Percentiles rank a stretch among this genome's conserved stretches.
phyloP scores from a whole-genome alignment of 2,113 vertebrate species.

The Zootoca vivipara region DNA sequence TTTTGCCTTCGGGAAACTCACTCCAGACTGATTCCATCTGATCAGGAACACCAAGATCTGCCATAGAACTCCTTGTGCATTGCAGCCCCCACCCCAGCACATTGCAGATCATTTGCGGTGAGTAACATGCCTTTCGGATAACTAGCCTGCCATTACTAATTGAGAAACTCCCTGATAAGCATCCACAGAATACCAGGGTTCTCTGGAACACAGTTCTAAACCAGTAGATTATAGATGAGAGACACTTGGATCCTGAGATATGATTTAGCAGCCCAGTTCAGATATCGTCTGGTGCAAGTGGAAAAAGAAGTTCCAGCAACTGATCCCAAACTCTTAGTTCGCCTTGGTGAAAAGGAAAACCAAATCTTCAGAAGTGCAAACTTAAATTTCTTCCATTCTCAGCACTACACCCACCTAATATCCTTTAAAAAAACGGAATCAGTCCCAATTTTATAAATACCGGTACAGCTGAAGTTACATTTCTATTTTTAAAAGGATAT shows the following conservation, averaged over 20 bases:
- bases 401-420: not conserved
- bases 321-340: not conserved
- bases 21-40: not conserved
- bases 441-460: conserved; percentile 50
- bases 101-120: not conserved
- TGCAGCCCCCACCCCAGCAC: not conserved
- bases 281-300: not conserved
- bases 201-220: not conserved
- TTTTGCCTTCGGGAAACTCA: not conserved
- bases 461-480: conserved; percentile 22
- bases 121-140: not conserved
- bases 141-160: not conserved
- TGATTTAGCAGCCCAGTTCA: not conserved
- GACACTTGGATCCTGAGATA: not conserved
- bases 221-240: not conserved
- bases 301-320: not conserved
- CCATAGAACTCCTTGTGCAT: not conserved
- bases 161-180: not conserved
- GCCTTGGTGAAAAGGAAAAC: conserved; percentile 50
- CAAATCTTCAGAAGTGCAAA: conserved; percentile 59
- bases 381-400: conserved; percentile 42
- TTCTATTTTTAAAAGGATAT: conserved; percentile 60
- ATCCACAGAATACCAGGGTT: not conserved
- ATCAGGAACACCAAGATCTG: not conserved
- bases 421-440: conserved; percentile 21